Evolutionary conservation across 2,113 vertebrate genomes (phyloP).

Genomic region (Gulo gulo): DNA sequence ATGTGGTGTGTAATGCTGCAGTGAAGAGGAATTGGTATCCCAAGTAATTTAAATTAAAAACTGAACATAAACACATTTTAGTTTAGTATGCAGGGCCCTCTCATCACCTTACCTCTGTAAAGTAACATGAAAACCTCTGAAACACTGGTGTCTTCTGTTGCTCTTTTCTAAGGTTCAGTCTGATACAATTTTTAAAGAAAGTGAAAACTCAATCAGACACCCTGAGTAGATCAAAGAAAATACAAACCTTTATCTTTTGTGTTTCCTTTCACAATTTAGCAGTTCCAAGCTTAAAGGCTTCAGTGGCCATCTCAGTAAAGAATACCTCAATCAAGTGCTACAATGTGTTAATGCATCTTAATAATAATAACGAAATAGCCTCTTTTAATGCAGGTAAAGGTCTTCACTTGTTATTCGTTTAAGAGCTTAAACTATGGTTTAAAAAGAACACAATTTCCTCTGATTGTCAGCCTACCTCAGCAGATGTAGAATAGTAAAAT

Average conservation of each 20-base stretch:
- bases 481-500: not conserved
- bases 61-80: not conserved
- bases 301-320: not conserved
- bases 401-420: constrained; percentile 4
- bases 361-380: not conserved
- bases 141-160: not conserved
- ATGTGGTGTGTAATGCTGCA: not conserved
- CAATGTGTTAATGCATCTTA: not conserved
- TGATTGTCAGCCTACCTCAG: not conserved
- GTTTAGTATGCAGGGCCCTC: not conserved
- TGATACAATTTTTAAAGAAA: constrained; percentile 26
- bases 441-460: not conserved
- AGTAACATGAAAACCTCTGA: not conserved
- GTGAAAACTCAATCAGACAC: constrained; percentile 24
- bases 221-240: constrained; percentile 70
- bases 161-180: constrained; percentile 55
- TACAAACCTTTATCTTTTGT: constrained; percentile 53
- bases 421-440: not conserved
- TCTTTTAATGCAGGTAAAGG: not conserved
- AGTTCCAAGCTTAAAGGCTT: not conserved
- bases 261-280: constrained; percentile 23
- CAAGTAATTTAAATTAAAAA: not conserved
- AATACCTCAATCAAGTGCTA: not conserved
- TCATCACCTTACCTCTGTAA: not conserved
- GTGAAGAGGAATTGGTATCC: not conserved